Conservation (phyloP, 2,888 invertebrate genomes). For the Clivina fossor region DNA sequence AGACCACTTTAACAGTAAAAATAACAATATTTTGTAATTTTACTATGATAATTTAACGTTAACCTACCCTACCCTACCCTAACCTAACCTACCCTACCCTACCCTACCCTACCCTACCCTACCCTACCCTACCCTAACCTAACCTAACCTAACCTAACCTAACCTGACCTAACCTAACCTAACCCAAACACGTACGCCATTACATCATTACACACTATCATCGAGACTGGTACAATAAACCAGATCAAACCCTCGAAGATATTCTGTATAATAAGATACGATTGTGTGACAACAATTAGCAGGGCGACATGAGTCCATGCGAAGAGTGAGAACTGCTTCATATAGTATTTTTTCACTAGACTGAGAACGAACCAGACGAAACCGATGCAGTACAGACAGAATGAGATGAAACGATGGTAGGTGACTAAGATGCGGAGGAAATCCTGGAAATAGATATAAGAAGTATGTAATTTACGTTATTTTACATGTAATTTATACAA, state of each 20-base stretch:
- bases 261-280: constrained; percentile 98
- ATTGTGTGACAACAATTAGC: constrained; percentile 97
- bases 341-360: constrained; percentile 97
- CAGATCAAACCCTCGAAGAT: constrained; percentile 93
- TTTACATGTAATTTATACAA: too few relatives aligned
- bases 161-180: too few relatives aligned
- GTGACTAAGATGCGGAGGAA: constrained; percentile 90
- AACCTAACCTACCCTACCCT: too few relatives aligned
- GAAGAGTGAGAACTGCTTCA: constrained; percentile 98
- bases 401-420: constrained; percentile 97
- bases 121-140: too few relatives aligned
- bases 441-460: constrained; percentile 85
- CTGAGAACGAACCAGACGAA: constrained; percentile 99
- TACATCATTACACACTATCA: constrained; percentile 99
- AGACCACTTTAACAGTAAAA: too few relatives aligned
- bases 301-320: constrained; percentile 99
- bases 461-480: too few relatives aligned
- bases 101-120: too few relatives aligned
- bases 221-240: constrained; percentile 99
- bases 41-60: too few relatives aligned
- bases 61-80: too few relatives aligned
- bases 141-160: too few relatives aligned
- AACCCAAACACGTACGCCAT: constrained; percentile 99
- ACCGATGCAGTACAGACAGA: constrained; percentile 93
- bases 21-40: too few relatives aligned